Percentiles rank a stretch among this genome's conserved stretches.
Conservation (phyloP, 2,113 vertebrate genomes). For the Variabilichromis moorii region DNA sequence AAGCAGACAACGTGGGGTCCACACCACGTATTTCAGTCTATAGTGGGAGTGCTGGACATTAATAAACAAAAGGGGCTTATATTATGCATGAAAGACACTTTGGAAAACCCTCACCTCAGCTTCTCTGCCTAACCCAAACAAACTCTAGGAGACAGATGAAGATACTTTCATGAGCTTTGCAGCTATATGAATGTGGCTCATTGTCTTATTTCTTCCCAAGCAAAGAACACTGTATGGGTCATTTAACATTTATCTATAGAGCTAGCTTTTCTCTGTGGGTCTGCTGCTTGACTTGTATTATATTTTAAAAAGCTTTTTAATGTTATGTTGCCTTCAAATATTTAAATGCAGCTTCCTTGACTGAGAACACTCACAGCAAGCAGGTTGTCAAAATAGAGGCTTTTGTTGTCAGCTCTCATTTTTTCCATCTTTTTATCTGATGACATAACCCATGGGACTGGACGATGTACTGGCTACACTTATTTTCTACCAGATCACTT, state of each 20-base stretch:
- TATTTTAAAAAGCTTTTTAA: background rate
- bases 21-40: slow-evolving; percentile 19
- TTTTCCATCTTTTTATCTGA: background rate
- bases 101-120: slow-evolving; percentile 36
- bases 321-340: slow-evolving; percentile 22
- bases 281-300: background rate
- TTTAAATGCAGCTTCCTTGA: slow-evolving; percentile 26
- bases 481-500: background rate
- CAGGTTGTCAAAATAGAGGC: background rate
- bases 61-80: slow-evolving; percentile 65
- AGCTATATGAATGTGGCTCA: background rate
- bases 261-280: background rate
- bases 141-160: slow-evolving; percentile 2
- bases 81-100: slow-evolving; percentile 58
- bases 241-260: slow-evolving; percentile 28
- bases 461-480: background rate
- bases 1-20: slow-evolving; percentile 25
- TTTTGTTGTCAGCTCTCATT: slow-evolving; percentile 26
- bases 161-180: slow-evolving; percentile 14
- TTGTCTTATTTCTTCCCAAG: background rate
- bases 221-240: background rate
- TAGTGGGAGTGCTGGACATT: slow-evolving; percentile 41
- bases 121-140: background rate
- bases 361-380: slow-evolving; percentile 7
- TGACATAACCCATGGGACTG: background rate